Conservation (phyloP, 37 sponge, comb jelly and placozoan genomes). For the Crambe crambe region DNA sequence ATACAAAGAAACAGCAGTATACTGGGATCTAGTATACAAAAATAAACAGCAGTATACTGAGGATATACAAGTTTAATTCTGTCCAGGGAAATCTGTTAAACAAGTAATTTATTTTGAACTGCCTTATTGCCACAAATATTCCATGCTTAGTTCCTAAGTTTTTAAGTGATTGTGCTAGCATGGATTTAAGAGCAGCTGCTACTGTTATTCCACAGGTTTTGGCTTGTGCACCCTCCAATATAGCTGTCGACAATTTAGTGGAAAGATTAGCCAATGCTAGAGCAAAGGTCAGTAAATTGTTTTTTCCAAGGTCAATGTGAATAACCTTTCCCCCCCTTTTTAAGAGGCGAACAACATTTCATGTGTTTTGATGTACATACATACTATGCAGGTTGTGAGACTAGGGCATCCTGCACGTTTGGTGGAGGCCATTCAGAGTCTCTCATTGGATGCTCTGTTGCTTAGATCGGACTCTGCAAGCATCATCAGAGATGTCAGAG, state of each 20-base stretch:
- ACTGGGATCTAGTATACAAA: too few species aligned
- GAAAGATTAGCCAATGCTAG: constrained; percentile 50
- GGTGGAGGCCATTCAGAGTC: constrained; percentile 43
- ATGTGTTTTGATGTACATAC: not conserved
- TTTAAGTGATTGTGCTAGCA: too few species aligned
- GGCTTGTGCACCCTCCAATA: constrained; percentile 97
- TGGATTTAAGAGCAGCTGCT: too few species aligned
- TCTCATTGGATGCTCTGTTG: constrained; percentile 80
- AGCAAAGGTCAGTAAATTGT: constrained; percentile 32
- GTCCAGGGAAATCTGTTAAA: too few species aligned
- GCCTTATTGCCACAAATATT: too few species aligned
- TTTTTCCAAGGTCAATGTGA: not conserved
- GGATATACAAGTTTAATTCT: too few species aligned
- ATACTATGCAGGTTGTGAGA: constrained; percentile 61
- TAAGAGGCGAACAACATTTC: not conserved
- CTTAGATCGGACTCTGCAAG: constrained; percentile 54
- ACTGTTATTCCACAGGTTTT: constrained; percentile 65
- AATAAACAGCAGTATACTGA: too few species aligned
- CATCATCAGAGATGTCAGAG: constrained; percentile 78
- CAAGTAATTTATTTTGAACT: too few species aligned
- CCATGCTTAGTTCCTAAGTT: too few species aligned
- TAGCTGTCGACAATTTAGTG: constrained; percentile 95
- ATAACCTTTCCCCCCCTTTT: too few species aligned
- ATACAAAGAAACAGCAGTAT: too few species aligned
- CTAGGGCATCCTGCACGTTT: constrained; percentile 95